phyloP scores from a whole-genome alignment of 2,797 vertebrate species.

The Neoniphon sammara region DNA sequence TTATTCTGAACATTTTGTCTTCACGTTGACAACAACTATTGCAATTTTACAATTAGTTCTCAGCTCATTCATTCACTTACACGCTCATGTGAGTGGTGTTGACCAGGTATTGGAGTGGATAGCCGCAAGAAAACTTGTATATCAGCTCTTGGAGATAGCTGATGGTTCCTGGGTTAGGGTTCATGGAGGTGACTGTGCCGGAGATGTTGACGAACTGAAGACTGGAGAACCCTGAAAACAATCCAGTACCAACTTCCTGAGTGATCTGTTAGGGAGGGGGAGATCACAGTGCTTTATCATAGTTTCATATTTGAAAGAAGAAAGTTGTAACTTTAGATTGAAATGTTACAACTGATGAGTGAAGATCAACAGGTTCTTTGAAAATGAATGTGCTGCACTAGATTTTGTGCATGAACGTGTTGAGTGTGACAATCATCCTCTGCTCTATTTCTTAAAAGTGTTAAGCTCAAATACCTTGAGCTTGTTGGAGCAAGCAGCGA shows the following conservation, averaged over 20 bases:
- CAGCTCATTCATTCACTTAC: constrained; percentile 62
- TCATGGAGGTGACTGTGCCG: constrained; percentile 69
- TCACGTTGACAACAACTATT: neutral
- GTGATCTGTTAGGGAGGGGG: constrained; percentile 60
- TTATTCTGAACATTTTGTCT: too few species aligned
- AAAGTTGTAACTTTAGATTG: too few species aligned
- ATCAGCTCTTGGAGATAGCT: constrained; percentile 77
- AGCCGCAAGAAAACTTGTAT: constrained; percentile 81
- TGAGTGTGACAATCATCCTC: too few species aligned
- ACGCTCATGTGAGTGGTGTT: constrained; percentile 79
- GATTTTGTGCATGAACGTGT: too few species aligned
- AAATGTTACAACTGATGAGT: too few species aligned
- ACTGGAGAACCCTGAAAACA: constrained; percentile 76
- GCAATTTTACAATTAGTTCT: neutral
- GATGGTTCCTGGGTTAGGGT: constrained; percentile 64
- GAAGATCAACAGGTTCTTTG: neutral
- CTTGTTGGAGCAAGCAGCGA: constrained; percentile 65
- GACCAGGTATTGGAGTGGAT: constrained; percentile 81
- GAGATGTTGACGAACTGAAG: constrained; percentile 79
- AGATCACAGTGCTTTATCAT: too few species aligned
- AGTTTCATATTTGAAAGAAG: too few species aligned
- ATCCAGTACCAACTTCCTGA: constrained; percentile 69
- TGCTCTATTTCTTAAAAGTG: too few species aligned
- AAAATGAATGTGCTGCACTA: neutral
- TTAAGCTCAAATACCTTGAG: constrained; percentile 62